These are phyloP conservation scores for Cheilosia variabilis DNA, from an alignment of 2,888 invertebrate species.

Conservation along the genomic window DNA sequence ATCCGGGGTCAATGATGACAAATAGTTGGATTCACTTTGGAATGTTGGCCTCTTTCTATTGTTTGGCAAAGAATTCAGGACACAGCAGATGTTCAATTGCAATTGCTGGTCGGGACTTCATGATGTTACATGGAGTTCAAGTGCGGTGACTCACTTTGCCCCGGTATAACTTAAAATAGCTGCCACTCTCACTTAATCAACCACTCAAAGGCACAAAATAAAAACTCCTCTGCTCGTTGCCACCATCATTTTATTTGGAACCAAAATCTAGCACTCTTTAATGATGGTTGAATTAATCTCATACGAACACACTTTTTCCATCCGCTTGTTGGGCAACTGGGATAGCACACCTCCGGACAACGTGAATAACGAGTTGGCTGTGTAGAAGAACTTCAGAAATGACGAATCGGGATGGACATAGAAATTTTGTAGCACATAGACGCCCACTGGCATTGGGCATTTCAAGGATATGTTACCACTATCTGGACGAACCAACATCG, in stretches of 20 bases:
- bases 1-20: not conserved
- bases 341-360: constrained; percentile 77
- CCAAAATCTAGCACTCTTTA: constrained; percentile 77
- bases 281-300: constrained; percentile 79
- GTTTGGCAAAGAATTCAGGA: no score
- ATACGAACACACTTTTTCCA: constrained; percentile 76
- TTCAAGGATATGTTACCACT: constrained; percentile 79
- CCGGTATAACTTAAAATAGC: not conserved
- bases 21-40: not conserved
- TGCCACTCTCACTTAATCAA: not conserved
- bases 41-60: not conserved
- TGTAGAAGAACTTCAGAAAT: constrained; percentile 79
- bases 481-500: constrained; percentile 76
- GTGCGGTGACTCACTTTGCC: not conserved
- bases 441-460: constrained; percentile 79
- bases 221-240: not conserved
- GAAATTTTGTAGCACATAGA: constrained; percentile 78
- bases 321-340: constrained; percentile 72
- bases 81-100: no score
- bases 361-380: constrained; percentile 78
- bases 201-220: not conserved
- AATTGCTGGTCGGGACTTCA: no score
- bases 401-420: constrained; percentile 78
- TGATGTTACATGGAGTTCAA: no score
- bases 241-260: constrained; percentile 23